Conservation (phyloP, 2,113 vertebrate species). For the Pheucticus melanocephalus region DNA sequence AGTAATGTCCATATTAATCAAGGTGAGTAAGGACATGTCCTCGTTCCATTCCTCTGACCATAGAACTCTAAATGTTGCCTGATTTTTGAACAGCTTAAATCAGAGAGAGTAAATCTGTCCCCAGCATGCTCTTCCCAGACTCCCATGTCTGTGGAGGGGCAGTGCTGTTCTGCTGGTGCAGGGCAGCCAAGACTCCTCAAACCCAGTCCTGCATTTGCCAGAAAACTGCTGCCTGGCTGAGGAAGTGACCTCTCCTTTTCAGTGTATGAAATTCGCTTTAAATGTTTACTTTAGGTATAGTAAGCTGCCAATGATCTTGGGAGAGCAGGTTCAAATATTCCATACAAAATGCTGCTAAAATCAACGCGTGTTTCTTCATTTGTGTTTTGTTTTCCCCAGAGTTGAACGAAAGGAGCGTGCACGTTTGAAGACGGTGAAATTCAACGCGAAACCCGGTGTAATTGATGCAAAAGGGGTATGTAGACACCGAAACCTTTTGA, state of each 20-base stretch:
- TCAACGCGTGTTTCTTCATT: background rate
- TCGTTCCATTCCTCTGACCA: background rate
- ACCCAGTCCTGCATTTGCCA: background rate
- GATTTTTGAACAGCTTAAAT: background rate
- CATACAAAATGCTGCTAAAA: background rate
- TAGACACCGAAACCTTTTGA: slow-evolving; percentile 42
- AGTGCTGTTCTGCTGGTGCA: background rate
- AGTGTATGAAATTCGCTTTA: background rate
- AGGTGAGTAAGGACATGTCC: background rate
- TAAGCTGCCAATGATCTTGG: background rate
- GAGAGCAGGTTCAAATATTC: background rate
- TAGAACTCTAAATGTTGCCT: background rate
- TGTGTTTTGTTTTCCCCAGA: slow-evolving; percentile 70
- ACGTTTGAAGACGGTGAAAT: slow-evolving; percentile 96
- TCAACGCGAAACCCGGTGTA: slow-evolving; percentile 91
- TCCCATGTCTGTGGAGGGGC: background rate
- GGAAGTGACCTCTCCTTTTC: background rate
- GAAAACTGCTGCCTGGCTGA: background rate
- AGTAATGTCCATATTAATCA: background rate
- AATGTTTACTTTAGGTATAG: background rate
- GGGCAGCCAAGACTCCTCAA: background rate
- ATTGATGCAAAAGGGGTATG: slow-evolving; percentile 95
- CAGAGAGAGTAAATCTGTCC: background rate
- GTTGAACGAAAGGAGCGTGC: slow-evolving; percentile 96
- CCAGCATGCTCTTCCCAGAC: background rate